Base-by-base conservation (phyloP, 1,140 invertebrate species). In the Drosophila nigromelanica region DNA sequence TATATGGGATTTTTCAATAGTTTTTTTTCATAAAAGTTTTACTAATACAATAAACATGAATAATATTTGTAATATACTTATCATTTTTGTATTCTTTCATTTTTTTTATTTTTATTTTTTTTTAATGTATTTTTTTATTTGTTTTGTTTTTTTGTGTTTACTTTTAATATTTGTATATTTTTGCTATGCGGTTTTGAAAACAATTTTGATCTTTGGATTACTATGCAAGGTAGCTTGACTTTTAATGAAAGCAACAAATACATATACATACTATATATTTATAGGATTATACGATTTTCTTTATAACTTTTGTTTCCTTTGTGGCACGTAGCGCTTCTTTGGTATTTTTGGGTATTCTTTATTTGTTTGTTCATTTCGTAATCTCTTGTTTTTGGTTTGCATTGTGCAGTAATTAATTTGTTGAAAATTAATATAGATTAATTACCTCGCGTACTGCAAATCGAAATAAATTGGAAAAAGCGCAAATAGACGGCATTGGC, bases 31-130 rank as follows among this genome's bases (percentile, higher is more conserved):
- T 82, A 81, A 86, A 85, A 70, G 75, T 78, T 82, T 78, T 52
- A 82, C 83, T 89, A 87, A 83, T 79, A 87, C 76, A 73, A 77
- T 71, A 89, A 87, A 89, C 79, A 89, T 83, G 83, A 87, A 73
- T 87, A 81, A 70, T 86, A 79, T 69, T 68, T 60, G 63, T 70
- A 66, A 62, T 71, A 81, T 56, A 81, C 74, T 76, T 50, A 54
- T 60, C 54, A 66, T 56, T 60, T 81, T 48, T n/a, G 15, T 70
- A 43, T 52, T 10, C 64, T 33, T 33, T 33, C 30, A 5, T 35
- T 51, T 54, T 27, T 42, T 56, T 35, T 42, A 39, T 30, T 48
- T 75, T 7, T 62, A 7, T 33, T 6, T n/a, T 42, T 55, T 40
- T 64, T 15, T 30, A 6, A 48, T 18, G 18, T 2, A 24, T 48